These are phyloP conservation scores for Caretta caretta DNA, from an alignment of 2,113 vertebrate genomes.

Conservation along the genomic window DNA sequence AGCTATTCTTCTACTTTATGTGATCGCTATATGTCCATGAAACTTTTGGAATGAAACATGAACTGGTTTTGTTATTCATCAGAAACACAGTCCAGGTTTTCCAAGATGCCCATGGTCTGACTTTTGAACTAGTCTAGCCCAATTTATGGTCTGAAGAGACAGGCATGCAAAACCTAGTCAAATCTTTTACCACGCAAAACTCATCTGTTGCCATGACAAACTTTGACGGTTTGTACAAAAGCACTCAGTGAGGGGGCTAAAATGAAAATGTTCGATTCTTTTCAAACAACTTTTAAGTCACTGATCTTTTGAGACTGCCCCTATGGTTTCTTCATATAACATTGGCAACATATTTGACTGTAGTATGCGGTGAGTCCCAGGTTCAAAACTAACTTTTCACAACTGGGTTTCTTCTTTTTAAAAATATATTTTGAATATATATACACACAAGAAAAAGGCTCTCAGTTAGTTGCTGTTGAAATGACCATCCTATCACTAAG, in stretches of 20 bases:
- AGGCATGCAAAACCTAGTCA: neutral
- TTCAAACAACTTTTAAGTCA: neutral
- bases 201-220: neutral
- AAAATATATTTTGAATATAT: neutral
- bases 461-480: neutral
- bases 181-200: neutral
- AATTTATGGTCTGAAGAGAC: neutral
- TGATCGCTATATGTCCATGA: neutral
- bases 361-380: neutral
- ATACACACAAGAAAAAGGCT: neutral
- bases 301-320: neutral
- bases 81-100: neutral
- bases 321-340: neutral
- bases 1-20: neutral
- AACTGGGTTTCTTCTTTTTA: neutral
- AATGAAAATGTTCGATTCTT: neutral
- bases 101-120: neutral
- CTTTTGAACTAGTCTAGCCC: neutral
- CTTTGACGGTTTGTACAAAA: neutral
- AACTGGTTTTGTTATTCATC: neutral
- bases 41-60: neutral
- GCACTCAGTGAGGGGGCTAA: neutral
- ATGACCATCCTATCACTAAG: neutral
- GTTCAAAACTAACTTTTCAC: neutral
- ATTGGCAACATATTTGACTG: neutral